Evolutionary conservation across 1,140 invertebrate species (phyloP).

Genomic region (Drosophila bocqueti): DNA sequence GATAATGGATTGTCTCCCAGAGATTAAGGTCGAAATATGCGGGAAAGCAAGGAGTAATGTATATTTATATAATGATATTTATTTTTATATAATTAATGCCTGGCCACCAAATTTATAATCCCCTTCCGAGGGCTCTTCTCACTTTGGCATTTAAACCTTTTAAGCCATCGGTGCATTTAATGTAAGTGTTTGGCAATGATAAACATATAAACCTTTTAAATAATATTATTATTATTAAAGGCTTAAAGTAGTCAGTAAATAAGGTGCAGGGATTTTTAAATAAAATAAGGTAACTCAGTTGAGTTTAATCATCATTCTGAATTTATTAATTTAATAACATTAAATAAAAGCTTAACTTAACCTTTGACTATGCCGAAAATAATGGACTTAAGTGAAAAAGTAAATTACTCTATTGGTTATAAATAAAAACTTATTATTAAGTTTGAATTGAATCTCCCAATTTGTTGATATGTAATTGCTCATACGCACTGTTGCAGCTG

Average conservation of each 20-base stretch:
- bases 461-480: conserved; percentile 3
- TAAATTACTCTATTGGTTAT: neutral
- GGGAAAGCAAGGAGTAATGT: conserved; percentile 1
- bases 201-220: neutral
- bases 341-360: neutral
- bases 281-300: too few relatives aligned
- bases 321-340: neutral
- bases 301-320: neutral
- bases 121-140: neutral
- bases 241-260: neutral
- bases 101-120: neutral
- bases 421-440: neutral
- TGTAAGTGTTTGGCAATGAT: conserved; percentile 3
- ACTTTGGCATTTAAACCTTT: conserved; percentile 3
- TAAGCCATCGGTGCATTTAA: neutral
- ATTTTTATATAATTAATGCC: conserved; percentile 26
- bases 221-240: neutral
- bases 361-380: neutral
- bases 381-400: too few relatives aligned
- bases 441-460: too few relatives aligned
- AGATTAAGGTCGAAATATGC: conserved; percentile 5
- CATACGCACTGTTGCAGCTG: conserved; percentile 35
- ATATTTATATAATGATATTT: conserved; percentile 1
- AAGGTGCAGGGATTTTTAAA: neutral
- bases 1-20: conserved; percentile 30